Percentiles rank a stretch among this genome's conserved stretches.
phyloP scores from a whole-genome alignment of 2,113 vertebrate genomes.

The Cyphomyrus discorhynchus region DNA sequence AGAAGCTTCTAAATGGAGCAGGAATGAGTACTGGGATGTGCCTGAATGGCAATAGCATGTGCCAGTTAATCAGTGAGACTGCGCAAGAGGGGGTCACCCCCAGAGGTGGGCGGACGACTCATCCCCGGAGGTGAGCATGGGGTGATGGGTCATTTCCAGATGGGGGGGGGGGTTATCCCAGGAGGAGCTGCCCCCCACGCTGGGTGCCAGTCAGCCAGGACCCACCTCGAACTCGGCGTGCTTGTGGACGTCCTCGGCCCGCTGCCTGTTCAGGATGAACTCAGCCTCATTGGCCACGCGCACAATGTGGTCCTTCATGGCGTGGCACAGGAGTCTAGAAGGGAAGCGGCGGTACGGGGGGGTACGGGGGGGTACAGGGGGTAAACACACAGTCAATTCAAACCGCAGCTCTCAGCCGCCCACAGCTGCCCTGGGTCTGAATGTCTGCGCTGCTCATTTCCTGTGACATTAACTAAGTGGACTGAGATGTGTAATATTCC shows the following conservation, averaged over 20 bases:
- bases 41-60: background rate
- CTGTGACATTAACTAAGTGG: background rate
- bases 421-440: background rate
- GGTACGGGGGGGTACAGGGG: background rate
- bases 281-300: conserved; percentile 96
- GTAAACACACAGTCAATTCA: conserved; percentile 5
- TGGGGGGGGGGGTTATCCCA: background rate
- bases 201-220: background rate
- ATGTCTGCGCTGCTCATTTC: background rate
- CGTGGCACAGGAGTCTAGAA: conserved; percentile 84
- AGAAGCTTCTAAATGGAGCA: background rate
- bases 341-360: background rate
- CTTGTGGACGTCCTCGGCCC: conserved; percentile 95
- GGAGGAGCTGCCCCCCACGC: background rate
- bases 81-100: background rate
- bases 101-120: background rate
- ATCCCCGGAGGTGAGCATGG: background rate
- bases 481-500: background rate
- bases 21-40: background rate
- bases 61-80: background rate
- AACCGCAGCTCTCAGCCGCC: background rate
- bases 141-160: background rate
- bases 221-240: conserved; percentile 96
- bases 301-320: conserved; percentile 98
- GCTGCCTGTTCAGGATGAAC: conserved; percentile 94